Conservation (phyloP, 2,113 vertebrate genomes). For the Uria lomvia region DNA sequence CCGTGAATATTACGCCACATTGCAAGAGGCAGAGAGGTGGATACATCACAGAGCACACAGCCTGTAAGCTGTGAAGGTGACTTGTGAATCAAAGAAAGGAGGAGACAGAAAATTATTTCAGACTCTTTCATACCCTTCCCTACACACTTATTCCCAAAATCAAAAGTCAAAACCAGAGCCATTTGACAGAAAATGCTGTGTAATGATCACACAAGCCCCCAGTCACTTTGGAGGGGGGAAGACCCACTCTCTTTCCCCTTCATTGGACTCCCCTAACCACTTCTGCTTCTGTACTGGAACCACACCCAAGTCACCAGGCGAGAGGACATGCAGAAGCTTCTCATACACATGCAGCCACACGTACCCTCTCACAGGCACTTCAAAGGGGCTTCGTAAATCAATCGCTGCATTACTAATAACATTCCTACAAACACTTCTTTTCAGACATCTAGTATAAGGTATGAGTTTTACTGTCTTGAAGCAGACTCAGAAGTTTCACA, state of each 20-base stretch:
- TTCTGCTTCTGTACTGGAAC: background rate
- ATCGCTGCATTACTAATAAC: background rate
- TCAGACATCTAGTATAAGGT: background rate
- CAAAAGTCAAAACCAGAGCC: background rate
- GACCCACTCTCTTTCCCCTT: background rate
- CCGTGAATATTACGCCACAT: background rate
- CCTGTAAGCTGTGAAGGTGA: background rate
- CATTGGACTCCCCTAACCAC: background rate
- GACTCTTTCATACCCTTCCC: background rate
- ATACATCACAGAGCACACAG: background rate
- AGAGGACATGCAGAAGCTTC: background rate
- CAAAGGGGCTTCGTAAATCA: background rate
- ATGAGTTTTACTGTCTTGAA: background rate
- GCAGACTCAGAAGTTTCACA: background rate
- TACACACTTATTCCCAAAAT: background rate
- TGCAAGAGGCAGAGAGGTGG: background rate
- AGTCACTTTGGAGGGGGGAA: background rate
- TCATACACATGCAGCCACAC: fast-evolving
- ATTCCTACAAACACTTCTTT: background rate
- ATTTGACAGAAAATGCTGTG: background rate
- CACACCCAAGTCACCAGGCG: background rate
- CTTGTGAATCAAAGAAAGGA: background rate
- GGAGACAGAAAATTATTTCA: background rate
- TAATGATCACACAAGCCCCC: background rate
- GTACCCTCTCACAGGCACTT: background rate